Evolutionary conservation across 2,797 vertebrate species (phyloP), one percentile per base, ranked within the genome.

Genomic region (Megaceryle alcyon): DNA sequence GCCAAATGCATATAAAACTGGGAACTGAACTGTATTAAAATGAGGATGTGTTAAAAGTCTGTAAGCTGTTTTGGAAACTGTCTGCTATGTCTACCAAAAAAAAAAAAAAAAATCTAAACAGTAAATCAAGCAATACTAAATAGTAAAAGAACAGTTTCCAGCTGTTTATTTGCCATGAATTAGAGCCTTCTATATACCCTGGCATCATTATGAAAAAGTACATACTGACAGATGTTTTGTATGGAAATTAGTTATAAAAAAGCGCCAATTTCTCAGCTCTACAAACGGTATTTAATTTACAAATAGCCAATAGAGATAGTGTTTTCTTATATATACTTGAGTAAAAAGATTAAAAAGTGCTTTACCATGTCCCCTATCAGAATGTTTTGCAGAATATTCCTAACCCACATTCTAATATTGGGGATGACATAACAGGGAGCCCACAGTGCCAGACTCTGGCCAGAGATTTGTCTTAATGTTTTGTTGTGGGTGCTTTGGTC

Each of bases 11-110:
- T 10, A 20, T 70, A 87, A 85, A 94, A 91, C 80, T 65, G 83
- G 71, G 56, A 94, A 78, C 4, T 43, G 44, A 92, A 57, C n/a
- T 86, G 56, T 26, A 68, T 85, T 79, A 86, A 92, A 95, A 94
- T 53, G 37, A 90, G 51, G 60, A 88, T 65, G n/a, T 82, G 53
- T 71, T 93, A 78, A 35, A 78, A 75, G 12, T 73, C 26, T 79
- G 2, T 29, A 86, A 54, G 19, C 54, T 76, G 21, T 39, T 86
- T 64, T 82, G 56, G 64, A 90, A 90, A 82, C 41, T 79, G 9
- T 84, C 66, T 92, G 43, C 63, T 66, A 2, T 33, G 28, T 77
- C 73, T 86, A 84, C 31, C 15, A 76, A 75, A 75, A 83, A 80
- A 44, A 75, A 83, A 80, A 44, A 68, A 75, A 83, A 80, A 44